Evolutionary conservation across 2,888 invertebrate genomes (phyloP), one percentile per base, ranked within the genome.

Genomic region (Acrobasis suavella): DNA sequence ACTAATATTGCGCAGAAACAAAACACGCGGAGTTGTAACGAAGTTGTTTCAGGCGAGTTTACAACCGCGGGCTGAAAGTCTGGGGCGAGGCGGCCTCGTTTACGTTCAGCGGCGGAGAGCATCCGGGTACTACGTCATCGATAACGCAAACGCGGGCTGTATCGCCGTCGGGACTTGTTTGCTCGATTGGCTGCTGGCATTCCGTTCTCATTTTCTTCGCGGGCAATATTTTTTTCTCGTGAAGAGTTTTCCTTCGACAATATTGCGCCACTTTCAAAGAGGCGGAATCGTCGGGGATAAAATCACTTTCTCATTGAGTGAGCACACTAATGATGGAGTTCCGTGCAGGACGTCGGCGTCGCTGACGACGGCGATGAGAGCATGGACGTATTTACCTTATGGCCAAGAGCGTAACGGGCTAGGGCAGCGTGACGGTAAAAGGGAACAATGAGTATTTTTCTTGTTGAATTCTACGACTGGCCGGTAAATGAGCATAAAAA

Each of bases 281-380:
- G 85, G 85, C 80, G 80, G 81, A 83, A 83, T 81, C 79, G 83
- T 81, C 74, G 77, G 80, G 87, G 87, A 84, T 85, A 85, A 89
- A 90, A 91, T 89, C 91, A 86, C 86, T 91, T 92, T 91, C 89
- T 82, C 86, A 87, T 88, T 81, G 91, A 91, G 86, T 89, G 91
- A 90, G 78, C 91, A 91, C 89, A 89, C 91, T 92, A 92, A 92
- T 91, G 92, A 92, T 89, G 82, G 86, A 87, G 91, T 91, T 92
- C 92, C 91, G 91, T 78, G 80, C 79, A 76, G 78, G 78, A 74
- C 82, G 80, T 72, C 72, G 69, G 65, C 69, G 69, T 66, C 67
- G 70, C 65, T 56, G 65, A 63, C 59, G 59, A 17, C 50, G 14
- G 59, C 49, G 42, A 42, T 38, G 12, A 22, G 46, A 46, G 46